Evolutionary conservation across 2,888 invertebrate species (phyloP).

Genomic region (Lapara coniferarum): DNA sequence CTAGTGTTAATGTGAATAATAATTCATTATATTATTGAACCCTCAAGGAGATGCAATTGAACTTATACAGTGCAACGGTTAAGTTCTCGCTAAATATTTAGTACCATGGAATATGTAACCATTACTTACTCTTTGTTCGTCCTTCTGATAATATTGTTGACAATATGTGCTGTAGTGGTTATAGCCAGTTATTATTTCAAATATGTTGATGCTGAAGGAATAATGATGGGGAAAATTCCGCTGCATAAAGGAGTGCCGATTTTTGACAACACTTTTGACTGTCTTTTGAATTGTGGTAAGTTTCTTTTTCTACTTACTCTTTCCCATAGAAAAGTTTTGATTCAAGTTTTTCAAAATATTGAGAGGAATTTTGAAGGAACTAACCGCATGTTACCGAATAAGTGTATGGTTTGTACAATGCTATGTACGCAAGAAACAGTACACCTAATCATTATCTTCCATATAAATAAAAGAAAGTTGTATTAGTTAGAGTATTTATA

Average conservation of each 20-base stretch:
- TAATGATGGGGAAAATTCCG: slow-evolving; percentile 36
- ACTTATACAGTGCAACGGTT: neutral
- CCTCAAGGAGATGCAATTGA: neutral
- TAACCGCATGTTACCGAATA: too few relatives aligned
- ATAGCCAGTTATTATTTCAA: slow-evolving; percentile 6
- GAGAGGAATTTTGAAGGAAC: too few relatives aligned
- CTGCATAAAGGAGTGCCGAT: slow-evolving; percentile 34
- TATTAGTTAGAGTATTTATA: too few relatives aligned
- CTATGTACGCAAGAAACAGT: too few relatives aligned
- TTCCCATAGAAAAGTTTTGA: neutral
- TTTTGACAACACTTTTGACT: slow-evolving; percentile 34
- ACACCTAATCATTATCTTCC: too few relatives aligned
- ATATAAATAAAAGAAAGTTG: too few relatives aligned
- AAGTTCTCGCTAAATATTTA: neutral
- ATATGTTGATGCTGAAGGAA: slow-evolving; percentile 16
- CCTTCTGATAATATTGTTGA: neutral
- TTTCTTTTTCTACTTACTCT: neutral
- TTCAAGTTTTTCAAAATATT: neutral
- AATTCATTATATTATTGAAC: neutral
- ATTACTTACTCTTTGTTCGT: neutral
- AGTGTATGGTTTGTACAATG: too few relatives aligned
- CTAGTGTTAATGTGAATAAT: too few relatives aligned
- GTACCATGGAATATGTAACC: neutral
- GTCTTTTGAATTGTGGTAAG: slow-evolving; percentile 11
- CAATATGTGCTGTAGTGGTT: neutral